Percentiles rank a stretch among this genome's conserved stretches.
Conservation (phyloP, 2,888 invertebrate species). For the Acrobasis repandana region DNA sequence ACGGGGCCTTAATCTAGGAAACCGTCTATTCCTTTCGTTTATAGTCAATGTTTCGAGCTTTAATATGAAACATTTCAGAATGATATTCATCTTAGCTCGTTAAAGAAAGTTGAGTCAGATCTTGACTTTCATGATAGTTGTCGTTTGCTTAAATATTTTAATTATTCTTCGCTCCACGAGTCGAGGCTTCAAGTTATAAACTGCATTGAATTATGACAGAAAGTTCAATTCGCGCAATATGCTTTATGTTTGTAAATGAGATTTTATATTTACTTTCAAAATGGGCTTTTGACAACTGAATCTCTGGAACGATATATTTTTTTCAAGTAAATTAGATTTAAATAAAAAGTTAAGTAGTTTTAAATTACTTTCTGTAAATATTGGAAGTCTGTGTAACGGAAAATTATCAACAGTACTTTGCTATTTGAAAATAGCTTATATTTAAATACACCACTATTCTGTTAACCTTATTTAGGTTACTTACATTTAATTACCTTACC, state of each 20-base stretch:
- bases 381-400: too few relatives aligned
- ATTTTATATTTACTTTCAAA: neutral
- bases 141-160: conserved; percentile 45
- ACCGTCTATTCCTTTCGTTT: neutral
- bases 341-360: too few relatives aligned
- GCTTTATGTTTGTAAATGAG: conserved; percentile 1
- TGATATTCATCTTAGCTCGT: conserved; percentile 65
- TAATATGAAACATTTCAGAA: conserved; percentile 65
- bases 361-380: too few relatives aligned
- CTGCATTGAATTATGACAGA: conserved; percentile 5
- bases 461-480: too few relatives aligned
- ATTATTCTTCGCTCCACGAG: conserved; percentile 27
- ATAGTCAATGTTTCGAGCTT: conserved; percentile 38
- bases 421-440: too few relatives aligned
- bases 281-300: too few relatives aligned
- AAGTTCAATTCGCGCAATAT: neutral
- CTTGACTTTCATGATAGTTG: conserved; percentile 61
- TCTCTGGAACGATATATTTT: too few relatives aligned
- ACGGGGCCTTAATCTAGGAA: neutral
- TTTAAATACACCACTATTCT: too few relatives aligned
- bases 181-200: neutral
- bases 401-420: too few relatives aligned
- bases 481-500: too few relatives aligned
- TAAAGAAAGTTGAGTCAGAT: conserved; percentile 63
- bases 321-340: too few relatives aligned